These are phyloP conservation scores for Rhinatrema bivittatum DNA, from an alignment of 2,797 vertebrate species.

Conservation along the genomic window DNA sequence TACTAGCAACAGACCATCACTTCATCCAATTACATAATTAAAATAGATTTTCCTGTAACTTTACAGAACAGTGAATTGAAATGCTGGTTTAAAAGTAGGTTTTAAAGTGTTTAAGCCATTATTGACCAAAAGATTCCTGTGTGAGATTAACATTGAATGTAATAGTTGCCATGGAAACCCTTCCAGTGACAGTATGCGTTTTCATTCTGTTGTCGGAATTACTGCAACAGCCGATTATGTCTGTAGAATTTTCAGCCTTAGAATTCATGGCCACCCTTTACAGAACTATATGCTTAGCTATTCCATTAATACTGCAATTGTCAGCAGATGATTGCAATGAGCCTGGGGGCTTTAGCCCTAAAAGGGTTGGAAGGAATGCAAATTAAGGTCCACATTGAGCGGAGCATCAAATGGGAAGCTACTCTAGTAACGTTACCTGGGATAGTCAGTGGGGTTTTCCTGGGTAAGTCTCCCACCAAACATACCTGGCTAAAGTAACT, in stretches of 20 bases:
- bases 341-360: too few species aligned
- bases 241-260: conserved; percentile 12
- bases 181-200: conserved; percentile 21
- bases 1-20: too few species aligned
- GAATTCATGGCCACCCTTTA: conserved; percentile 14
- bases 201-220: conserved; percentile 24
- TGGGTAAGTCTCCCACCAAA: too few species aligned
- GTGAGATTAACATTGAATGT: conserved; percentile 33
- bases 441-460: too few species aligned
- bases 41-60: conserved; percentile 9
- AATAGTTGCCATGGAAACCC: conserved; percentile 53
- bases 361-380: too few species aligned
- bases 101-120: conserved; percentile 31
- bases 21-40: conserved; percentile 31
- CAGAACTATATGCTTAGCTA: background rate
- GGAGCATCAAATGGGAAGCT: too few species aligned
- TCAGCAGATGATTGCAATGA: too few species aligned
- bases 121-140: conserved; percentile 36
- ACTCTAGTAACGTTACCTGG: too few species aligned
- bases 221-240: conserved; percentile 19
- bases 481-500: too few species aligned
- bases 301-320: too few species aligned
- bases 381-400: too few species aligned
- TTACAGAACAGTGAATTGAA: conserved; percentile 14
- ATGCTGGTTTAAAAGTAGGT: conserved; percentile 32